Evolutionary conservation across 2,797 vertebrate genomes (phyloP).

Genomic region (Otolemur crassicaudatus): DNA sequence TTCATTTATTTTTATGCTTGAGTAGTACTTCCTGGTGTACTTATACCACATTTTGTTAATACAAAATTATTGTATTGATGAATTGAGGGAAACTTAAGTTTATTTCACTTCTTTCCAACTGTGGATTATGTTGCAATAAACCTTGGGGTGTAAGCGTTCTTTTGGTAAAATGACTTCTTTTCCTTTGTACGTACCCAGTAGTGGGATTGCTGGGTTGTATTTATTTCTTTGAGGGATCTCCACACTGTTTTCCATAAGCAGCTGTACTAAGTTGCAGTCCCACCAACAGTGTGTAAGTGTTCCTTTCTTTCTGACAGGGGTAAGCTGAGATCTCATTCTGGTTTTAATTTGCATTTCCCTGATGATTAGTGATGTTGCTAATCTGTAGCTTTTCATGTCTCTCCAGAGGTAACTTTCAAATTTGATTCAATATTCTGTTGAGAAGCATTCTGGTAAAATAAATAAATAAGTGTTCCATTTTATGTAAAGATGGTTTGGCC

Average conservation of each 20-base stretch:
- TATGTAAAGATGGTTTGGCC: not conserved
- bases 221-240: not conserved
- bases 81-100: not conserved
- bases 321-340: not conserved
- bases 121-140: not conserved
- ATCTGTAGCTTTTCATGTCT: not conserved
- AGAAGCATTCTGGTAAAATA: not conserved
- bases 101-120: not conserved
- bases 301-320: not conserved
- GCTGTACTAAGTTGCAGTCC: not conserved
- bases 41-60: not conserved
- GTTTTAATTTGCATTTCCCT: not conserved
- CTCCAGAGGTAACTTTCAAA: constrained; percentile 10
- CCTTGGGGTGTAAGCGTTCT: not conserved
- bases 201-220: not conserved
- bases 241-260: not conserved
- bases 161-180: not conserved
- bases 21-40: not conserved
- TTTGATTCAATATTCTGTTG: constrained; percentile 48
- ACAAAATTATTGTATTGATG: not conserved
- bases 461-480: constrained; percentile 22
- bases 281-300: not conserved
- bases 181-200: not conserved
- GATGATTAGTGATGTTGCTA: not conserved
- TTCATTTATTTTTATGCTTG: not conserved